These are phyloP conservation scores for Drosophila affinis DNA, from an alignment of 2,888 invertebrate species.

Conservation along the genomic window DNA sequence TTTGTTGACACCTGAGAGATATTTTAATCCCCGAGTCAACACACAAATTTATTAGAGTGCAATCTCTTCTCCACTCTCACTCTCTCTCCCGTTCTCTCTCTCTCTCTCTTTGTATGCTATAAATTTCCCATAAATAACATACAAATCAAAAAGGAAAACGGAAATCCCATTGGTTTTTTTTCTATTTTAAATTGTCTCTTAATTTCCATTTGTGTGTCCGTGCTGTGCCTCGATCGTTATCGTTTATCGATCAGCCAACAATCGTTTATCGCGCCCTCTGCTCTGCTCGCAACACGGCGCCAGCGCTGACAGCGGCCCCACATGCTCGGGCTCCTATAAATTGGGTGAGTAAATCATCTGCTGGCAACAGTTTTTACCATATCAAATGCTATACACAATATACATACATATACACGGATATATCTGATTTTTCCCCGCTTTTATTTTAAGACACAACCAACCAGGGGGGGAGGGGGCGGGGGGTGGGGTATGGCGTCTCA, in stretches of 20 bases:
- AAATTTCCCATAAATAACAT: constrained; percentile 40
- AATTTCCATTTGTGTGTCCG: constrained; percentile 25
- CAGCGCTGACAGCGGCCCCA: constrained; percentile 67
- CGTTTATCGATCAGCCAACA: background rate
- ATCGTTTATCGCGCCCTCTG: background rate
- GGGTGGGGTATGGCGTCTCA: constrained; percentile 13
- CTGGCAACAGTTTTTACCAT: constrained; percentile 36
- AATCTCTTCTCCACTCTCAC: constrained; percentile 5
- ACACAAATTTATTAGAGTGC: constrained; percentile 39
- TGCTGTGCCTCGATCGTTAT: constrained; percentile 10
- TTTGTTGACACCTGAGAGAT: constrained; percentile 24
- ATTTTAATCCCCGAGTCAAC: constrained; percentile 30
- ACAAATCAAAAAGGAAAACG: constrained; percentile 22
- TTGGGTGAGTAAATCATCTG: constrained; percentile 74
- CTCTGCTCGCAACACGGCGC: constrained; percentile 31
- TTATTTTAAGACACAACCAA: constrained; percentile 13
- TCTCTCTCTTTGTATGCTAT: constrained; percentile 25
- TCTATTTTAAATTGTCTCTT: constrained; percentile 21
- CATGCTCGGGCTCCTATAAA: constrained; percentile 78
- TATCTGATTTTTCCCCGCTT: constrained; percentile 12
- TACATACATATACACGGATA: constrained; percentile 17
- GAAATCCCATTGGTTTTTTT: constrained; percentile 1
- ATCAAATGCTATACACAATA: constrained; percentile 13
- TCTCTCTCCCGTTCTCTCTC: background rate
- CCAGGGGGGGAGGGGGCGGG: background rate